A percentile compares a stretch with the other conserved stretches of the same genome.
Conservation (phyloP, 2,888 invertebrate genomes). For the Cheilosia impressa region DNA sequence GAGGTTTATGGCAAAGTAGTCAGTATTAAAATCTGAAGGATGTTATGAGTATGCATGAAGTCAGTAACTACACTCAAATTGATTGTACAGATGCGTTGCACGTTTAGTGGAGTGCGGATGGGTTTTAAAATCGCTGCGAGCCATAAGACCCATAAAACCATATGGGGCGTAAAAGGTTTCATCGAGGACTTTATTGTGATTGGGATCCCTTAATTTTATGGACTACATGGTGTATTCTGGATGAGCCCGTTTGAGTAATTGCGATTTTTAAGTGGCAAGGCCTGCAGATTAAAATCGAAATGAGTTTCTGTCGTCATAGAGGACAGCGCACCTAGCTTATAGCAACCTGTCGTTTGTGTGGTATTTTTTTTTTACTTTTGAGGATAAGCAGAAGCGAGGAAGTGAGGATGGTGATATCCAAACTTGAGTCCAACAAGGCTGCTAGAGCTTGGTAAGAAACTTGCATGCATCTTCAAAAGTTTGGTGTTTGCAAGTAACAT, state of each 20-base stretch:
- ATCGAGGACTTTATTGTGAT: background rate
- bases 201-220: background rate
- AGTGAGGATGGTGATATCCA: too few relatives aligned
- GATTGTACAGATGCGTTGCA: slow-evolving; percentile 23
- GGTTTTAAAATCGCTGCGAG: slow-evolving; percentile 5
- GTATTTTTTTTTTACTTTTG: too few relatives aligned
- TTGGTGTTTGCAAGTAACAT: too few relatives aligned
- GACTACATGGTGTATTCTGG: background rate
- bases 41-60: background rate
- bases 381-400: too few relatives aligned
- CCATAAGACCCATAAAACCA: slow-evolving; percentile 1
- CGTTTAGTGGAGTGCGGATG: background rate
- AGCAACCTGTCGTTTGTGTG: too few relatives aligned
- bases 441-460: too few relatives aligned
- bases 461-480: too few relatives aligned
- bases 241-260: background rate
- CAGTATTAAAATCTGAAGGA: slow-evolving; percentile 18
- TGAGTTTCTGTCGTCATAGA: too few relatives aligned
- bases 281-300: too few relatives aligned
- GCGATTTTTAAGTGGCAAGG: background rate
- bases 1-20: slow-evolving; percentile 8
- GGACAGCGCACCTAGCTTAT: background rate
- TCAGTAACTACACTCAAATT: slow-evolving; percentile 4
- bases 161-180: slow-evolving; percentile 33
- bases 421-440: too few relatives aligned